Evolutionary conservation across 2,797 vertebrate species (phyloP), one percentile per base, ranked within the genome.

Genomic region (Danio albolineatus): DNA sequence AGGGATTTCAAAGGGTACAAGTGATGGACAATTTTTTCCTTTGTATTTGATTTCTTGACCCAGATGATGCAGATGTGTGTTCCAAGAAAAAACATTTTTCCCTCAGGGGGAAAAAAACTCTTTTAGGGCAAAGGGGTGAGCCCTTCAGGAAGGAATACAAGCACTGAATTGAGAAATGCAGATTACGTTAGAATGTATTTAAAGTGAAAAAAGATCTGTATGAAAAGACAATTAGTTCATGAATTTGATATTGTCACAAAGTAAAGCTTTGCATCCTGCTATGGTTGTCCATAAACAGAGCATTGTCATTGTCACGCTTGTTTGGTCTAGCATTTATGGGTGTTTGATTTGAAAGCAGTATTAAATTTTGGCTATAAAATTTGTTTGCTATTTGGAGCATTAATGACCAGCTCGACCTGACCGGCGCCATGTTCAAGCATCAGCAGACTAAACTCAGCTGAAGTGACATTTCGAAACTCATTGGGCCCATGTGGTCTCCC

Each of bases 391-490:
- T 17, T n/a, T 74, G 44, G n/a, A 12, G 14, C 38, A 13, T 72
- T 65, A 53, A 46, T 28, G 36, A 21, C 70, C 38, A 48, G n/a
- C 49, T 56, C 51, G 17, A 72, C 41, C 57, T 81, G 28, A 71
- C 56, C 6, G 39, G 71, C 16, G 56, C 44, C 48, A 13, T 62
- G 13, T 67, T 28, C 19, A 65, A 57, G 59, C 80, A 72, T 71
- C 36, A 64, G 41, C 28, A 79, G 71, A 79, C 67, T 79, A 82
- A 82, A 71, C 79, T 48, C 51, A 72, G 21, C 43, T 81, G 75
- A 76, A 62, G 67, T 81, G 75, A 81, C 67, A 64, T 73, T 78
- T 51, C 64, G n/a, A 77, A 79, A 83, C 65, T 51, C 38, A 51
- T 53, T 38, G 21, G 9, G 12, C 46, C 60, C 43, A 21, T 54